Percentiles rank a stretch among this genome's conserved stretches.
phyloP scores from a whole-genome alignment of 1,140 invertebrate species.

The Diabrotica undecimpunctata region DNA sequence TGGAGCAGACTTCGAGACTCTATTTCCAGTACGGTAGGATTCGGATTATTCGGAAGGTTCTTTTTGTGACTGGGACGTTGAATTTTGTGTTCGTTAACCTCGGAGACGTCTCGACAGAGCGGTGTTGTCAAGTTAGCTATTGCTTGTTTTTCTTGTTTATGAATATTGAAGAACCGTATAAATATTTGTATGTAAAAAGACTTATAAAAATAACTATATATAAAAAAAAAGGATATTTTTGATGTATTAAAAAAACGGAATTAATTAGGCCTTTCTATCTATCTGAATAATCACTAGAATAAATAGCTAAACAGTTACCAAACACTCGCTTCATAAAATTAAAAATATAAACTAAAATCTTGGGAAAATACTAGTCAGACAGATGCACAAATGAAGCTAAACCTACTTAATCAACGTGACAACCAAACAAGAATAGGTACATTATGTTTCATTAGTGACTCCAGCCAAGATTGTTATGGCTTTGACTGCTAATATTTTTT shows the following conservation, averaged over 20 bases:
- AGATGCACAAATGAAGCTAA: no score
- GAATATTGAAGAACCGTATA: background rate
- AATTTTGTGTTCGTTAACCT: conserved; percentile 17
- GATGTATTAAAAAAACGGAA: background rate
- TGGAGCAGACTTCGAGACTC: background rate
- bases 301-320: no score
- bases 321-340: no score
- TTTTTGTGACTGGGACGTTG: background rate
- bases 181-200: background rate
- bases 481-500: no score
- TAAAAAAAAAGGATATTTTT: background rate
- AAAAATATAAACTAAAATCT: no score
- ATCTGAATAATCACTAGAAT: background rate
- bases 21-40: background rate
- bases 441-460: no score
- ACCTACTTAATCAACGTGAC: no score
- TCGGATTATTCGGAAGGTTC: background rate
- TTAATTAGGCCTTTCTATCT: background rate
- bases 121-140: background rate
- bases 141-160: background rate
- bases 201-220: background rate
- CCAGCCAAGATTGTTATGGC: no score
- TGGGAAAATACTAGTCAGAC: no score
- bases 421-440: no score
- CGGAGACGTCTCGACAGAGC: conserved; percentile 6